Evolutionary conservation across 2,888 invertebrate genomes (phyloP).

Genomic region (Sthenelais limicola): DNA sequence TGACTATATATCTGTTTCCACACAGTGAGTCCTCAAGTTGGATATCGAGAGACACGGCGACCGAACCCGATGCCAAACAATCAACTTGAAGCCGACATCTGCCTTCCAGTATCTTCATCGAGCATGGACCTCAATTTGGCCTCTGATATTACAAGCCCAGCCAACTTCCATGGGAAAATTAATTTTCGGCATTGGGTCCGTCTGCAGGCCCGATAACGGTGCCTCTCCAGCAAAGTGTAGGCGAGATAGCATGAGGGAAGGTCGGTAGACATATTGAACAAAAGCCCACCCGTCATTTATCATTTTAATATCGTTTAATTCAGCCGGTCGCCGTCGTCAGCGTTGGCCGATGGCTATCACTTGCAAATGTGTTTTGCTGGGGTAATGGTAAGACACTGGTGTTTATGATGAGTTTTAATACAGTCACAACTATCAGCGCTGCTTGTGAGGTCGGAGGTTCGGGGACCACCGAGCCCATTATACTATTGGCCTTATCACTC

Average conservation of each 20-base stretch:
- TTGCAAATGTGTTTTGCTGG: too few species aligned
- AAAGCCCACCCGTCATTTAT: slow-evolving; percentile 24
- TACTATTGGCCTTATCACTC: slow-evolving; percentile 5
- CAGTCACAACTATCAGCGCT: not conserved
- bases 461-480: not conserved
- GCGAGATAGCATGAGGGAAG: not conserved
- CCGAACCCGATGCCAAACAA: too few species aligned
- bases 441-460: not conserved
- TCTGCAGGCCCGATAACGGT: slow-evolving; percentile 14
- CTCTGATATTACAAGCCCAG: slow-evolving; percentile 13
- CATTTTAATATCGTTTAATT: slow-evolving; percentile 34
- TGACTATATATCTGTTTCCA: too few species aligned
- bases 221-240: not conserved
- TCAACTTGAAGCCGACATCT: too few species aligned
- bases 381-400: not conserved
- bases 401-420: slow-evolving; percentile 3
- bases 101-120: too few species aligned
- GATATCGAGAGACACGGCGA: too few species aligned
- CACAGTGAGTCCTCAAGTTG: too few species aligned
- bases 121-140: not conserved
- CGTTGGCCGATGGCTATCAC: slow-evolving; percentile 18
- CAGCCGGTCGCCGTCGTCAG: too few species aligned
- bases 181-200: slow-evolving; percentile 15
- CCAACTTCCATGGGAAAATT: slow-evolving; percentile 10
- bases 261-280: slow-evolving; percentile 26